Evolutionary conservation across 2,113 vertebrate genomes (phyloP).

Genomic region (Eolophus roseicapilla): DNA sequence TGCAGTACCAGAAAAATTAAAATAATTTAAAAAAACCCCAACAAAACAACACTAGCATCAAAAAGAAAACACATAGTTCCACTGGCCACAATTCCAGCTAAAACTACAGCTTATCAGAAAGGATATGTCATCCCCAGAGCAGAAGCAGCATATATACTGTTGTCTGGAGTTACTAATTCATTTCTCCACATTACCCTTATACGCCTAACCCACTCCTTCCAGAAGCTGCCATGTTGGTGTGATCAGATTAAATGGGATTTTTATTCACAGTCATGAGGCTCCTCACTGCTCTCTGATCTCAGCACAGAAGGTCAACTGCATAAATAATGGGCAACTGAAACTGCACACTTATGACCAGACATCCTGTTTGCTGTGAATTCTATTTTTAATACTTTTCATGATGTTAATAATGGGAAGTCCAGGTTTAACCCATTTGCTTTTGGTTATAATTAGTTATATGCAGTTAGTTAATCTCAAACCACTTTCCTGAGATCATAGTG

Average conservation of each 20-base stretch:
- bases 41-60: neutral
- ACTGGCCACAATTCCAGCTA: neutral
- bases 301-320: slow-evolving; percentile 3
- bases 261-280: neutral
- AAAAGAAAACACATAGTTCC: neutral
- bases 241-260: neutral
- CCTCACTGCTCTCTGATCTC: neutral
- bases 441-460: neutral
- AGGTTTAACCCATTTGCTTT: neutral
- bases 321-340: neutral
- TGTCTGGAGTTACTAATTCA: neutral
- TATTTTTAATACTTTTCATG: slow-evolving; percentile 21
- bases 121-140: neutral
- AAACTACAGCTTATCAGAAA: neutral
- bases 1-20: neutral
- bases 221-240: neutral
- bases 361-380: slow-evolving; percentile 35
- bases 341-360: neutral
- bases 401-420: neutral
- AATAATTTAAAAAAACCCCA: neutral
- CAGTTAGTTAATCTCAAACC: neutral
- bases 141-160: accelerated
- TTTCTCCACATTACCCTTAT: neutral
- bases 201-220: neutral
- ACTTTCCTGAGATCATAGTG: neutral